A percentile compares a stretch with the other conserved stretches of the same genome.
Conservation (phyloP, 2,888 invertebrate genomes). For the Diplolepis rosae region DNA sequence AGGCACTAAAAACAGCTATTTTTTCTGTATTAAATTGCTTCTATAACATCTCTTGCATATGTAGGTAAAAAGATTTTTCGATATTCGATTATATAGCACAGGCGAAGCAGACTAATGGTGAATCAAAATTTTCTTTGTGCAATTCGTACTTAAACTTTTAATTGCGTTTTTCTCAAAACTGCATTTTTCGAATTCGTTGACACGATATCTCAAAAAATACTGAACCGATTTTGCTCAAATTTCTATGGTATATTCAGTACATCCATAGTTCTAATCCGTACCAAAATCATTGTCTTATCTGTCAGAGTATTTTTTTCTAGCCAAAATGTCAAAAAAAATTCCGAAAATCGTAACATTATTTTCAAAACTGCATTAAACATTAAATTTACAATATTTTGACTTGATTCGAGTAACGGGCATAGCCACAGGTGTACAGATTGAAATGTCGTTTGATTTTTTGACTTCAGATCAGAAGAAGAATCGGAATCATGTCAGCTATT, state of each 20-base stretch:
- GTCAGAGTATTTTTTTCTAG: background rate
- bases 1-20: no score
- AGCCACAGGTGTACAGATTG: background rate
- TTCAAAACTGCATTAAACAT: background rate
- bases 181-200: background rate
- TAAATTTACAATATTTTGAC: background rate
- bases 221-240: background rate
- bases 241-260: background rate
- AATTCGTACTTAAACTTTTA: constrained; percentile 5
- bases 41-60: no score
- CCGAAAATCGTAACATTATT: background rate
- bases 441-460: background rate
- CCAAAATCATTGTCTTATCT: no score
- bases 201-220: background rate
- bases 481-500: background rate
- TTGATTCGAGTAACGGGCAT: background rate
- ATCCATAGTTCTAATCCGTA: no score
- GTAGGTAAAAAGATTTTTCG: no score
- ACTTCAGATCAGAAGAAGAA: no score
- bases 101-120: background rate
- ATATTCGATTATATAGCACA: no score
- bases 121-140: background rate
- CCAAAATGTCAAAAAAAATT: background rate
- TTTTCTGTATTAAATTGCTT: no score
- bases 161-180: background rate